Conservation (phyloP, 2,888 invertebrate species). For the Tenthredo amoena region DNA sequence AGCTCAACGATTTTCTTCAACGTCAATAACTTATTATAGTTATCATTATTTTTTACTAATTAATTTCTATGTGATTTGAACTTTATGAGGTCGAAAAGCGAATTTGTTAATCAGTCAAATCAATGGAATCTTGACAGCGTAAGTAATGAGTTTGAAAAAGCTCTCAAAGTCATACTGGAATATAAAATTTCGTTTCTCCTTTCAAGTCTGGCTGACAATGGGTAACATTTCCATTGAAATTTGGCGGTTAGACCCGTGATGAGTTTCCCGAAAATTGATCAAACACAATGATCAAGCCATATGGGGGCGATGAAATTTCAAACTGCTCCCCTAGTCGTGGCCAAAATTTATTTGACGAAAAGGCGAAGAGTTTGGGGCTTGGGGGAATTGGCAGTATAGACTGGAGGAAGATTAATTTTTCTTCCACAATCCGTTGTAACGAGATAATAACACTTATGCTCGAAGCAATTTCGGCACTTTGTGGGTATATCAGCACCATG, state of each 20-base stretch:
- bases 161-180: neutral
- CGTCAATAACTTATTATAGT: neutral
- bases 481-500: neutral
- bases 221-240: neutral
- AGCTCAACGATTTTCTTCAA: neutral
- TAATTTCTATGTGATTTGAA: neutral
- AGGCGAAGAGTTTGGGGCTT: neutral
- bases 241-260: neutral
- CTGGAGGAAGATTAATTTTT: neutral
- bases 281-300: neutral
- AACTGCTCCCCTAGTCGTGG: neutral
- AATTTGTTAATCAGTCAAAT: too few species aligned
- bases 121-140: too few species aligned
- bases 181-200: neutral
- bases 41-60: neutral
- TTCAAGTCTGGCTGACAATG: neutral
- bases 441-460: constrained; percentile 2
- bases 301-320: neutral
- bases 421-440: neutral
- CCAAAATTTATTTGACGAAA: neutral
- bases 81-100: neutral
- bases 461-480: neutral
- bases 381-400: neutral
- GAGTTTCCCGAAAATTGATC: neutral
- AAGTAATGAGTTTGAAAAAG: neutral